These are phyloP conservation scores for Heteronetta atricapilla DNA, from an alignment of 2,113 vertebrate genomes.

Conservation along the genomic window DNA sequence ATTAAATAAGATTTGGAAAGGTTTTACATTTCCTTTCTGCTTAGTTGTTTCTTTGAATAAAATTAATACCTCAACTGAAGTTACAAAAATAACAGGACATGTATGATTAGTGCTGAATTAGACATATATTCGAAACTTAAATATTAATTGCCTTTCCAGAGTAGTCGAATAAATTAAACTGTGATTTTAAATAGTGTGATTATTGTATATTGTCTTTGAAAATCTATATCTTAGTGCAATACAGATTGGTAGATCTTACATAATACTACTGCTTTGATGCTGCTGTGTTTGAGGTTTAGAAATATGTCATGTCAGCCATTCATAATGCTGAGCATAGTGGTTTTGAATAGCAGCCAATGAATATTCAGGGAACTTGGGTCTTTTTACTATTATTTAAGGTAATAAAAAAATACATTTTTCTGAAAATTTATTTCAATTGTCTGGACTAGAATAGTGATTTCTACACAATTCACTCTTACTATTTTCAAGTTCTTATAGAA, in stretches of 20 bases:
- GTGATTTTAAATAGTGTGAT: background rate
- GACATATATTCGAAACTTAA: background rate
- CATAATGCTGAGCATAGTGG: background rate
- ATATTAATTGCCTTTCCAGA: background rate
- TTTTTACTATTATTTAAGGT: background rate
- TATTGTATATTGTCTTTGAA: background rate
- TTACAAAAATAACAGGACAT: background rate
- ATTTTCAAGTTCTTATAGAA: background rate
- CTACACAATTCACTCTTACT: background rate
- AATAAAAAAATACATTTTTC: background rate
- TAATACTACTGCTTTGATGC: background rate
- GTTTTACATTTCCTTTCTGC: background rate
- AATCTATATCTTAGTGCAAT: background rate
- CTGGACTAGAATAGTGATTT: background rate
- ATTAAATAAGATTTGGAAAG: background rate
- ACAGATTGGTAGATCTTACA: background rate
- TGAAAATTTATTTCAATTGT: background rate
- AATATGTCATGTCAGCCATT: background rate
- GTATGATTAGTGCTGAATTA: background rate
- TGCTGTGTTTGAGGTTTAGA: conserved; percentile 15
- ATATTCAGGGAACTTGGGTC: background rate
- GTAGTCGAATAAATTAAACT: background rate
- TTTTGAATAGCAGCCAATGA: background rate
- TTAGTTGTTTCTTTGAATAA: background rate
- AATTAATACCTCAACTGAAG: background rate